phyloP scores from a whole-genome alignment of 2,888 invertebrate species.

The Epinotia brunnichana region DNA sequence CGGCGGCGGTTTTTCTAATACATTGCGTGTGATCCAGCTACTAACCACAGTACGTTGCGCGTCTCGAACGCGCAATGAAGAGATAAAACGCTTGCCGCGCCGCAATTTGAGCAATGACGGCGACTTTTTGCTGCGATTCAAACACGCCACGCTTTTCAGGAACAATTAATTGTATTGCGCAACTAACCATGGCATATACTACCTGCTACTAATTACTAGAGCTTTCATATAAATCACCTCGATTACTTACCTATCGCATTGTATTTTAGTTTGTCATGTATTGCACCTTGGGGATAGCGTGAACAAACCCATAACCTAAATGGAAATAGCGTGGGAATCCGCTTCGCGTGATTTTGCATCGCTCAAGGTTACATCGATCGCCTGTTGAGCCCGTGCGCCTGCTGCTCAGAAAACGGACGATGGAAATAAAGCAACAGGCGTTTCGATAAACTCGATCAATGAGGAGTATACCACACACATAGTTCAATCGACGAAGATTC shows the following conservation, averaged over 20 bases:
- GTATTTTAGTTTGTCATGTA: not conserved
- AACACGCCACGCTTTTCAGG: no score
- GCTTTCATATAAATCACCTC: not conserved
- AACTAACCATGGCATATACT: no score
- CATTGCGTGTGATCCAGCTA: no score
- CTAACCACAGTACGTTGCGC: no score
- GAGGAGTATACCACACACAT: not conserved
- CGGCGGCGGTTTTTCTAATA: no score
- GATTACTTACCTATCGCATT: not conserved
- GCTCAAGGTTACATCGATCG: slow-evolving; percentile 39
- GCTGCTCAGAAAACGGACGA: not conserved
- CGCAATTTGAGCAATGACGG: no score
- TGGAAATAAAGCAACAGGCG: slow-evolving; percentile 29
- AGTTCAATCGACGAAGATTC: no score
- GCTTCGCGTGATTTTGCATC: slow-evolving; percentile 29
- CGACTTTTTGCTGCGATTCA: no score
- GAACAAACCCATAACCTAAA: slow-evolving; percentile 9
- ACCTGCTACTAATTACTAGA: not conserved
- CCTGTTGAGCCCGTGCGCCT: slow-evolving; percentile 26
- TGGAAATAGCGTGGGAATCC: slow-evolving; percentile 22
- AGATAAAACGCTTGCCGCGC: no score
- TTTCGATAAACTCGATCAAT: not conserved
- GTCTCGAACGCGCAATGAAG: no score
- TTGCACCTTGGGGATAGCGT: slow-evolving; percentile 1
- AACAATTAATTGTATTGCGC: no score